A percentile compares a stretch with the other conserved stretches of the same genome.
These are phyloP conservation scores for Macrochelys suwanniensis DNA, from an alignment of 2,797 vertebrate genomes.

Conservation along the genomic window DNA sequence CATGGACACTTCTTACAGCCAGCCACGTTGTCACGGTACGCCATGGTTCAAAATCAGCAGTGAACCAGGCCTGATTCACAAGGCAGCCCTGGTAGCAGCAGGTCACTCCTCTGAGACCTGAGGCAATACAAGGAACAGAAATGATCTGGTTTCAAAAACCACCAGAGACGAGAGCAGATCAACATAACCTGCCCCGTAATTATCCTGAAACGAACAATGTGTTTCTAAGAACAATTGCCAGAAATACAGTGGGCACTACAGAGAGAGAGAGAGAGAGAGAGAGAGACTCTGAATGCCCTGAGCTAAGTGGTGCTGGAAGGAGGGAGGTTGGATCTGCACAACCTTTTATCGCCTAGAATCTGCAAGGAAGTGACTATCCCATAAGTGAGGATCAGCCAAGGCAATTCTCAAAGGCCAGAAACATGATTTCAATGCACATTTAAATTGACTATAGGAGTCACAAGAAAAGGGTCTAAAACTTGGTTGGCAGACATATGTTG, in stretches of 20 bases:
- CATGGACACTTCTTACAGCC: neutral
- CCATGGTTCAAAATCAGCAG: neutral
- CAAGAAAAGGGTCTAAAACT: conserved; percentile 58
- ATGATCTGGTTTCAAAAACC: neutral
- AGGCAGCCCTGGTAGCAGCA: neutral
- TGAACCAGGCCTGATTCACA: neutral
- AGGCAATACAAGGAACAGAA: neutral
- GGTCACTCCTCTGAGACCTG: neutral
- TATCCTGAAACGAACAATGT: neutral
- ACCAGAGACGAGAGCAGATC: neutral
- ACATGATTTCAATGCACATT: conserved; percentile 60
- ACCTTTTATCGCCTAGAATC: neutral
- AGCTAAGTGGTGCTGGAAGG: neutral
- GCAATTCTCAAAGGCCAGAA: conserved; percentile 49
- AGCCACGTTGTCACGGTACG: accelerated
- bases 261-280: neutral
- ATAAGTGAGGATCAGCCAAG: neutral
- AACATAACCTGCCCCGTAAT: neutral
- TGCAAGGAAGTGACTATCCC: neutral
- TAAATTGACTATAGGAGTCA: conserved; percentile 58
- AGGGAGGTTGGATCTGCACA: neutral
- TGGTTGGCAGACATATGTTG: conserved; percentile 38
- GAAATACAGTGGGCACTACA: neutral
- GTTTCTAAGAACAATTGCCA: neutral
- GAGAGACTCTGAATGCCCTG: neutral